phyloP scores from a whole-genome alignment of 1,140 invertebrate genomes.

The Euglossa dilemma region DNA sequence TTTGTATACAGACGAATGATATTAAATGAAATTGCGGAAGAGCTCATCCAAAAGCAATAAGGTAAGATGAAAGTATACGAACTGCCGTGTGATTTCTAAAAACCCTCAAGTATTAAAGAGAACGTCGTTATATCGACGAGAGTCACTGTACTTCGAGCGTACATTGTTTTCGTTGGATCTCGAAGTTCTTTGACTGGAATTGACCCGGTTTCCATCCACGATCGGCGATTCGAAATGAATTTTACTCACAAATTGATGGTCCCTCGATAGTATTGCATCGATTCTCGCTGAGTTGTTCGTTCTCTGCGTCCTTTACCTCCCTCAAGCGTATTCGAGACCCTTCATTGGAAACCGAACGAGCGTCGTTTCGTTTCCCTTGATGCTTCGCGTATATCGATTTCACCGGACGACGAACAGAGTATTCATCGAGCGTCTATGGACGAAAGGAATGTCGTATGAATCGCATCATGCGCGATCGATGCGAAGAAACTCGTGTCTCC shows the following conservation, averaged over 20 bases:
- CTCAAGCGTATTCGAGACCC: background rate
- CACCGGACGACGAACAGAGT: background rate
- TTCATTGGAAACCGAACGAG: conserved; percentile 9
- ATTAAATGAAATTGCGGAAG: background rate
- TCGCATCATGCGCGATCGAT: conserved; percentile 21
- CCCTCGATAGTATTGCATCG: conserved; percentile 52
- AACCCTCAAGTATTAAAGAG: background rate
- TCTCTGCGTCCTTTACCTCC: background rate
- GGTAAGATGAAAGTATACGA: background rate
- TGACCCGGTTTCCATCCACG: background rate
- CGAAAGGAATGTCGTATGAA: conserved; percentile 29
- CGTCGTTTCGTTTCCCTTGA: conserved; percentile 13
- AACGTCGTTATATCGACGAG: background rate
- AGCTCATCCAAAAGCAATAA: background rate
- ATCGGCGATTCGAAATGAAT: conserved; percentile 26
- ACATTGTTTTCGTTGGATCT: background rate
- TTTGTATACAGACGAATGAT: background rate
- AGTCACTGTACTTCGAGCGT: background rate
- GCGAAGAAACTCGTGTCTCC: background rate
- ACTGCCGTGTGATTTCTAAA: background rate
- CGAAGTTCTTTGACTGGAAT: background rate
- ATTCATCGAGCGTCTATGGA: conserved; percentile 8
- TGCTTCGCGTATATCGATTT: conserved; percentile 33
- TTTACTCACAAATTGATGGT: conserved; percentile 40
- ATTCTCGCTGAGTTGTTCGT: background rate